Conservation (phyloP, 2,797 vertebrate genomes). For the Pterois miles region DNA sequence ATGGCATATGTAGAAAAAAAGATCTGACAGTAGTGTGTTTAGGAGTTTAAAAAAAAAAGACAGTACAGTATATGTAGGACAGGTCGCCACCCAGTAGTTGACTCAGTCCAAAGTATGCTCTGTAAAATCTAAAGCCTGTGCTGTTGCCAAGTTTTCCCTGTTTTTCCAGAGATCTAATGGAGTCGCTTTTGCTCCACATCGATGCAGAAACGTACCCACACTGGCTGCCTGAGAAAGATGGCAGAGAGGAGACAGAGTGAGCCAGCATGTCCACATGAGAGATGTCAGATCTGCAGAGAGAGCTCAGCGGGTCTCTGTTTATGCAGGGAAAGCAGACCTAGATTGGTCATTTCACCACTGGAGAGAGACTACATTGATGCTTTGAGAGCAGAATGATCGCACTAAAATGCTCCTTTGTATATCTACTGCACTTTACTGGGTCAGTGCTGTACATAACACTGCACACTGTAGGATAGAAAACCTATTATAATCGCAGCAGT, state of each 20-base stretch:
- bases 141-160: neutral
- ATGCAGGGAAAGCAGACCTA: neutral
- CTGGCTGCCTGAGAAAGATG: neutral
- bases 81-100: neutral
- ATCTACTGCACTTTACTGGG: neutral
- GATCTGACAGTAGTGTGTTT: neutral
- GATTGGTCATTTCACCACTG: neutral
- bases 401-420: neutral
- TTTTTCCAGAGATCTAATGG: neutral
- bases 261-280: neutral
- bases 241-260: neutral
- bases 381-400: constrained; percentile 1
- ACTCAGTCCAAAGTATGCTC: constrained; percentile 18
- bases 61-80: neutral
- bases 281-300: neutral
- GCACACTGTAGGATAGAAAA: neutral
- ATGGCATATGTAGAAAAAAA: neutral
- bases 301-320: neutral
- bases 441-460: neutral
- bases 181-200: neutral
- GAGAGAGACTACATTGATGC: neutral
- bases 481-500: neutral
- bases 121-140: neutral
- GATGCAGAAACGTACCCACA: neutral
- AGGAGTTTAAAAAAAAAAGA: too few species aligned